phyloP scores from a whole-genome alignment of 2,113 vertebrate species.

The Hippocampus guttulatus region DNA sequence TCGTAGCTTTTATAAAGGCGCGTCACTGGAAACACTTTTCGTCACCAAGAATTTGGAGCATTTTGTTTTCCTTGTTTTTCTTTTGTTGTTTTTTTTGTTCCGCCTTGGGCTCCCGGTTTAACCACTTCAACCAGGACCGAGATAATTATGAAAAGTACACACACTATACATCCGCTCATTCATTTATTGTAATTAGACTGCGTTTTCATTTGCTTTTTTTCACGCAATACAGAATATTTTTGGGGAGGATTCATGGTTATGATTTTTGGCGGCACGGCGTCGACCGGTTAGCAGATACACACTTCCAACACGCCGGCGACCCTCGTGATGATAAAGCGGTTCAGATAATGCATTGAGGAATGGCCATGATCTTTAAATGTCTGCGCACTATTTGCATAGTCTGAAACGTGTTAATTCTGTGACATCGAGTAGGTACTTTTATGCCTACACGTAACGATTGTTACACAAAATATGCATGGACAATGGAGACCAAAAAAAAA shows the following conservation, averaged over 20 bases:
- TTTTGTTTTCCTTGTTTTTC: background rate
- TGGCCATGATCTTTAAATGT: background rate
- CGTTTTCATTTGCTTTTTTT: too few relatives aligned
- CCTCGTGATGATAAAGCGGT: too few relatives aligned
- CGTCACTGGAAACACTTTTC: background rate
- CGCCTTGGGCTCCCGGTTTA: conserved; percentile 2
- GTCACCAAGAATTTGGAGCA: background rate
- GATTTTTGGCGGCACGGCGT: too few relatives aligned
- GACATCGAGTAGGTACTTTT: background rate
- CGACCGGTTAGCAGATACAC: too few relatives aligned
- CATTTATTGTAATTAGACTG: background rate
- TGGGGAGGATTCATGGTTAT: too few relatives aligned
- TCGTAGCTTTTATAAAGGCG: background rate
- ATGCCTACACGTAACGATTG: background rate
- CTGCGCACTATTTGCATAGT: too few relatives aligned
- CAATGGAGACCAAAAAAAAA: background rate
- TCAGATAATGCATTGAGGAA: too few relatives aligned
- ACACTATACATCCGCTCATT: background rate
- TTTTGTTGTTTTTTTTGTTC: background rate
- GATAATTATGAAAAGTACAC: background rate
- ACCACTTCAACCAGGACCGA: background rate
- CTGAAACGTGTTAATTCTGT: background rate
- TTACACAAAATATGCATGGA: background rate
- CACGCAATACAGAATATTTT: too few relatives aligned
- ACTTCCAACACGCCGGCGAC: too few relatives aligned